Evolutionary conservation across 2,888 invertebrate species (phyloP).

Genomic region (Tipula unca): DNA sequence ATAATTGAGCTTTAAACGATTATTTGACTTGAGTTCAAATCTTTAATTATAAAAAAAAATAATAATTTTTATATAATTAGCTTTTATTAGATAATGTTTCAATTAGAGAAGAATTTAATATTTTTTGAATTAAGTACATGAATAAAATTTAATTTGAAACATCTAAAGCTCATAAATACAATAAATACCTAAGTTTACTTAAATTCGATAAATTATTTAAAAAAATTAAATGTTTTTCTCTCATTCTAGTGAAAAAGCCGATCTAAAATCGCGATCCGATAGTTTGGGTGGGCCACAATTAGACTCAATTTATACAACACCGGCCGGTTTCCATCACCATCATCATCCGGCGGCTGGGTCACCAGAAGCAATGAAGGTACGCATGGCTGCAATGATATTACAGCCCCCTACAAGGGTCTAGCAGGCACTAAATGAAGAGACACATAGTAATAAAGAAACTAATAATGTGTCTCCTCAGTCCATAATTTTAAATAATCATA

Average conservation of each 20-base stretch:
- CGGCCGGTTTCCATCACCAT: constrained; percentile 42
- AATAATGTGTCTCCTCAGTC: constrained; percentile 21
- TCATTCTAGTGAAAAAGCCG: constrained; percentile 39
- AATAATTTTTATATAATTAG: no score
- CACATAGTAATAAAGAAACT: constrained; percentile 22
- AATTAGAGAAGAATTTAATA: no score
- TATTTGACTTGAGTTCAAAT: no score
- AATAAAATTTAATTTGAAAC: no score
- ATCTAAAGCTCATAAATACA: no score
- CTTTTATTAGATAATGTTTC: no score
- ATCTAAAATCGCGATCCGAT: constrained; percentile 42
- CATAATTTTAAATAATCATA: constrained; percentile 22
- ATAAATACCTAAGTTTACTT: no score
- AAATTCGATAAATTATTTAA: no score
- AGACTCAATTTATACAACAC: constrained; percentile 64
- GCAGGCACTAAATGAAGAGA: constrained; percentile 41
- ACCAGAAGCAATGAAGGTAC: constrained; percentile 80
- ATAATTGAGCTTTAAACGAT: no score
- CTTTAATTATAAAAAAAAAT: no score
- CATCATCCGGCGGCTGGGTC: constrained; percentile 43
- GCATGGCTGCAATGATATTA: constrained; percentile 81
- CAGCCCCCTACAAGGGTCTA: constrained; percentile 79
- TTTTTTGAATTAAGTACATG: no score
- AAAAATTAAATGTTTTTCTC: neutral
- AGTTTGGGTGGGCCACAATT: constrained; percentile 55